Conservation (phyloP, 2,113 vertebrate genomes). For the Anas platyrhynchos region DNA sequence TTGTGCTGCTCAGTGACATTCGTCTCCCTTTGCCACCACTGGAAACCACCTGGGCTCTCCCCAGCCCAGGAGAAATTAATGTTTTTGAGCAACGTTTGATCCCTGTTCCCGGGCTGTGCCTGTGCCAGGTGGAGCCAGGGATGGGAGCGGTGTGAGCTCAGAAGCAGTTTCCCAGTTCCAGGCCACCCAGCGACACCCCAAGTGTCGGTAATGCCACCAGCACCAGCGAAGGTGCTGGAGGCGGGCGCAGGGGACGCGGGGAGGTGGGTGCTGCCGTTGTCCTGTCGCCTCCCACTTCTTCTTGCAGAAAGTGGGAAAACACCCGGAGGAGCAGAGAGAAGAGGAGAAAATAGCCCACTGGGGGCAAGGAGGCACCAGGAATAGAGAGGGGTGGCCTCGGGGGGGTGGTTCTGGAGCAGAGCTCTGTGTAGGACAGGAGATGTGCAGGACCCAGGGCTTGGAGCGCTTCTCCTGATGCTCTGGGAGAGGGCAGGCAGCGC, state of each 20-base stretch:
- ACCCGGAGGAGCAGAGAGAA: background rate
- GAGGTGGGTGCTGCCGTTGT: background rate
- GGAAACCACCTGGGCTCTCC: background rate
- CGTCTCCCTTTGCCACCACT: background rate
- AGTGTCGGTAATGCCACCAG: background rate
- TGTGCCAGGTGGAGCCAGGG: background rate
- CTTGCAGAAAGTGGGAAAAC: background rate
- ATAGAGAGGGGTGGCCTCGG: background rate
- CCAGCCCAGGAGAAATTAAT: background rate
- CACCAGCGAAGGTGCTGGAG: background rate
- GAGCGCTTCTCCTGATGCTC: rapidly evolving
- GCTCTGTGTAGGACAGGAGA: background rate
- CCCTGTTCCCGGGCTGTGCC: background rate
- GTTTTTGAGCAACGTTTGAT: constrained; percentile 41
- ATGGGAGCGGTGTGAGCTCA: background rate
- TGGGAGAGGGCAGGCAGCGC: background rate
- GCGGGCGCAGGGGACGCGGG: rapidly evolving
- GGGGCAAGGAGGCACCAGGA: background rate
- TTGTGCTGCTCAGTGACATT: background rate
- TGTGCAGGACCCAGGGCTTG: background rate
- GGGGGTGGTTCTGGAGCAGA: background rate
- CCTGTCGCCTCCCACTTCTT: background rate
- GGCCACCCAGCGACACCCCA: rapidly evolving
- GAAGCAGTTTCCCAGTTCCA: background rate
- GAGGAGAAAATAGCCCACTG: background rate